phyloP scores from a whole-genome alignment of 2,888 invertebrate genomes.

The Ptilodon capucinus region DNA sequence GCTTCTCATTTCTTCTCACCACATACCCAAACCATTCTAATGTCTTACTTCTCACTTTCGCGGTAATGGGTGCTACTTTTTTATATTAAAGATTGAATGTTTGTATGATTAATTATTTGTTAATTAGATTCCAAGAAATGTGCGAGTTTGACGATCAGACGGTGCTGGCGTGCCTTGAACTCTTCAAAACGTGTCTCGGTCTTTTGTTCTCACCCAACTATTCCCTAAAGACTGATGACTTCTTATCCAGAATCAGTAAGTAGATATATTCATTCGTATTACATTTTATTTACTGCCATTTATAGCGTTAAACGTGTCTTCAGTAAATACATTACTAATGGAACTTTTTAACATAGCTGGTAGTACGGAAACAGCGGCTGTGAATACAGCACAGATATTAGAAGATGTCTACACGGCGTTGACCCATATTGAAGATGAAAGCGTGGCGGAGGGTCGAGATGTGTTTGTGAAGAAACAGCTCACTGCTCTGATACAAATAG shows the following conservation, averaged over 20 bases:
- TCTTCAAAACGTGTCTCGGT: slow-evolving; percentile 75
- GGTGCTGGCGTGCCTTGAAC: slow-evolving; percentile 80
- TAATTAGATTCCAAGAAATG: slow-evolving; percentile 73
- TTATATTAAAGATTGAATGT: too few relatives aligned
- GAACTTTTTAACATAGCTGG: too few relatives aligned
- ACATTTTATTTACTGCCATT: slow-evolving; percentile 3
- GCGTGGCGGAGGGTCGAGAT: slow-evolving; percentile 45
- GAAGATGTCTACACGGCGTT: slow-evolving; percentile 48
- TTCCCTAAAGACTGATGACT: slow-evolving; percentile 48
- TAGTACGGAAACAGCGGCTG: slow-evolving; percentile 32
- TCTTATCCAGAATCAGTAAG: slow-evolving; percentile 15
- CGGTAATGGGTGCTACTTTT: too few relatives aligned
- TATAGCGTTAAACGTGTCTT: too few relatives aligned
- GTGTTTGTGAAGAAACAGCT: slow-evolving; percentile 43
- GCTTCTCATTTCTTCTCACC: too few relatives aligned
- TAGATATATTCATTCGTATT: slow-evolving; percentile 2
- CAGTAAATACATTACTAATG: too few relatives aligned
- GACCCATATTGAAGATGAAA: slow-evolving; percentile 42
- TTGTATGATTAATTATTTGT: not conserved
- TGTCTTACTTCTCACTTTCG: too few relatives aligned
- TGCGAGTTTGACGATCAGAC: slow-evolving; percentile 81
- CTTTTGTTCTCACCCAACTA: slow-evolving; percentile 51
- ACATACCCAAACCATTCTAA: too few relatives aligned
- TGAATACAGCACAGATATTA: slow-evolving; percentile 52
- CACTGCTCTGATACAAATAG: slow-evolving; percentile 40